phyloP scores from a whole-genome alignment of 2,797 vertebrate species.

The Platyrinchus mystaceus region DNA sequence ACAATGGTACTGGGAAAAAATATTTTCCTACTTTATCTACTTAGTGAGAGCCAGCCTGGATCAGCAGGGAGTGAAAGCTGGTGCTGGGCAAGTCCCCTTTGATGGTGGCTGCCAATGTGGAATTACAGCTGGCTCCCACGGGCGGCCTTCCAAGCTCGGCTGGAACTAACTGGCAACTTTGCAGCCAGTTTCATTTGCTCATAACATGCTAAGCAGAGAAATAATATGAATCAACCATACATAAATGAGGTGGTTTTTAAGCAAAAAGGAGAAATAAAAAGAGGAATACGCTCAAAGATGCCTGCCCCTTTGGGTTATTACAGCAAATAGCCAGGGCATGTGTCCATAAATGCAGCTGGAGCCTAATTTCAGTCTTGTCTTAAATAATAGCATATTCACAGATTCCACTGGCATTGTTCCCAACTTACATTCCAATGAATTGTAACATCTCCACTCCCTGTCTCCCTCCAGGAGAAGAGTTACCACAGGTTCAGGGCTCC shows the following conservation, averaged over 20 bases:
- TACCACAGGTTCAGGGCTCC: background rate
- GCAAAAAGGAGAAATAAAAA: conserved; percentile 14
- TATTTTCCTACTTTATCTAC: background rate
- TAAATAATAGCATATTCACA: background rate
- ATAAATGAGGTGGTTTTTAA: background rate
- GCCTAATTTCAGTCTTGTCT: background rate
- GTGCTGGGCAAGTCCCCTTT: background rate
- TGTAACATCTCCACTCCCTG: background rate
- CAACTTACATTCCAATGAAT: background rate
- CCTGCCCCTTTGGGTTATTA: background rate
- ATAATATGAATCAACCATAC: background rate
- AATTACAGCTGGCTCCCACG: background rate
- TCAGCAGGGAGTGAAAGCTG: background rate
- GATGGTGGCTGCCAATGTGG: background rate
- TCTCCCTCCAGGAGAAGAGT: background rate
- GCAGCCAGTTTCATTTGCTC: background rate
- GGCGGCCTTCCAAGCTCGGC: background rate
- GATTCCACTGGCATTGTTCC: background rate
- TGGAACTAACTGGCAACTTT: background rate
- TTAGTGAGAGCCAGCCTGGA: background rate
- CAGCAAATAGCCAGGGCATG: background rate
- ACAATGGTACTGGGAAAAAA: background rate
- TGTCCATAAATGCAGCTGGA: background rate
- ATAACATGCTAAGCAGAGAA: background rate
- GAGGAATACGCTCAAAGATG: background rate